Percentiles rank a stretch among this genome's conserved stretches.
phyloP scores from a whole-genome alignment of 1,140 invertebrate species.

The Camponotus floridanus region DNA sequence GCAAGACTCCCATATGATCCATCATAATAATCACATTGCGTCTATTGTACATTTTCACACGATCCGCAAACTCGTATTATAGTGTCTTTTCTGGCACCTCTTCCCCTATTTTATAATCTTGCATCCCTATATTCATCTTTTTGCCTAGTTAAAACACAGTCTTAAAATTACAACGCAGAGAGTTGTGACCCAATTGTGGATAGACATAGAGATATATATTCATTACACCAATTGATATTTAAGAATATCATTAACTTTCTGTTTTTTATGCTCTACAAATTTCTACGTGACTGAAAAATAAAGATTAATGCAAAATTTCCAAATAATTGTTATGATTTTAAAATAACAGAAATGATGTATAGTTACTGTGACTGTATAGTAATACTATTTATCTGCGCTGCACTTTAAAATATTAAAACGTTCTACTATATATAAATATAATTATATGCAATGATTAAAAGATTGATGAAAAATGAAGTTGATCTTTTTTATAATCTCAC shows the following conservation, averaged over 20 bases:
- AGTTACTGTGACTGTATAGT: not conserved
- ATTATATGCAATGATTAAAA: slow-evolving; percentile 33
- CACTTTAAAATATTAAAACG: slow-evolving; percentile 21
- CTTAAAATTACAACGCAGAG: slow-evolving; percentile 60
- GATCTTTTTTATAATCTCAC: slow-evolving; percentile 4
- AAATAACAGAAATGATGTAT: slow-evolving; percentile 8
- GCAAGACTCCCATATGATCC: slow-evolving; percentile 65
- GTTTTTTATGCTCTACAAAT: slow-evolving; percentile 15
- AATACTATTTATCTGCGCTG: slow-evolving; percentile 15
- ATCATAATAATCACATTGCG: slow-evolving; percentile 83
- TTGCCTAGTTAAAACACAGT: slow-evolving; percentile 53
- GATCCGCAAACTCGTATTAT: slow-evolving; percentile 79
- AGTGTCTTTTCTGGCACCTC: slow-evolving; percentile 71
- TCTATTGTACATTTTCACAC: slow-evolving; percentile 85
- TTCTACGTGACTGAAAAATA: slow-evolving; percentile 23
- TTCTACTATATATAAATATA: slow-evolving; percentile 10
- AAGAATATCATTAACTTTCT: slow-evolving; percentile 26
- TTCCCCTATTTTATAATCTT: slow-evolving; percentile 53
- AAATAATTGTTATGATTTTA: not conserved
- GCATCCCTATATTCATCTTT: slow-evolving; percentile 53
- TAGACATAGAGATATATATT: slow-evolving; percentile 47
- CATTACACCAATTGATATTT: slow-evolving; percentile 39
- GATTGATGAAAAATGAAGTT: not conserved
- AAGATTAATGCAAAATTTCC: not conserved
- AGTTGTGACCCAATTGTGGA: slow-evolving; percentile 32